These are phyloP conservation scores for Mus spicilegus DNA, from an alignment of 2,113 vertebrate genomes.

Conservation along the genomic window DNA sequence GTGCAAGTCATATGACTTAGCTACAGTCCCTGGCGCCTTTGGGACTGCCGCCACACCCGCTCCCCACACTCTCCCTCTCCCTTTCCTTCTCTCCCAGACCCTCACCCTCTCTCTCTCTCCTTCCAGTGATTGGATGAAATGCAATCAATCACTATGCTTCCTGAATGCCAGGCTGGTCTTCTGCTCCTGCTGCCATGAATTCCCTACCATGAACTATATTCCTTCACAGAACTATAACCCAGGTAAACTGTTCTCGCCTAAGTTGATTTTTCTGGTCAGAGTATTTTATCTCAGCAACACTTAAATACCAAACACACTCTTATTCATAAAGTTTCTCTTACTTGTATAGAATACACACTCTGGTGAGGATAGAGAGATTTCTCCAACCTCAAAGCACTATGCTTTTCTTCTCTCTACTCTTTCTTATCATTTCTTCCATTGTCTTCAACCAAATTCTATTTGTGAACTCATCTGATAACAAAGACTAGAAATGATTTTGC, in stretches of 20 bases:
- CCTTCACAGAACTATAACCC: not conserved
- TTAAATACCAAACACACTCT: not conserved
- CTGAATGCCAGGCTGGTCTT: not conserved
- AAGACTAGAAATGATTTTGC: not conserved
- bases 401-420: conserved; percentile 48
- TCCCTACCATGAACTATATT: not conserved
- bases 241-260: not conserved
- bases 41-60: too few relatives aligned
- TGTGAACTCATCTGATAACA: conserved; percentile 8
- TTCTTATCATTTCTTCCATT: conserved; percentile 43
- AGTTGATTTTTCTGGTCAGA: not conserved
- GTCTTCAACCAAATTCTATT: conserved; percentile 58
- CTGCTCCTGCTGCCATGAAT: not conserved
- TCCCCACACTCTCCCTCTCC: not conserved
- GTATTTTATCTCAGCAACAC: not conserved
- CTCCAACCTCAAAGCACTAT: conserved; percentile 40
- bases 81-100: too few relatives aligned
- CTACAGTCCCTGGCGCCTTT: too few relatives aligned
- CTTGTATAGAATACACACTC: conserved; percentile 53
- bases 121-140: not conserved
- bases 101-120: not conserved
- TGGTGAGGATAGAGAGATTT: conserved; percentile 45
- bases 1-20: too few relatives aligned
- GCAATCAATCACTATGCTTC: not conserved
- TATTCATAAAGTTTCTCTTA: conserved; percentile 59